These are phyloP conservation scores for Psilanteris sp. DNA, from an alignment of 1,140 invertebrate species.

Conservation along the genomic window DNA sequence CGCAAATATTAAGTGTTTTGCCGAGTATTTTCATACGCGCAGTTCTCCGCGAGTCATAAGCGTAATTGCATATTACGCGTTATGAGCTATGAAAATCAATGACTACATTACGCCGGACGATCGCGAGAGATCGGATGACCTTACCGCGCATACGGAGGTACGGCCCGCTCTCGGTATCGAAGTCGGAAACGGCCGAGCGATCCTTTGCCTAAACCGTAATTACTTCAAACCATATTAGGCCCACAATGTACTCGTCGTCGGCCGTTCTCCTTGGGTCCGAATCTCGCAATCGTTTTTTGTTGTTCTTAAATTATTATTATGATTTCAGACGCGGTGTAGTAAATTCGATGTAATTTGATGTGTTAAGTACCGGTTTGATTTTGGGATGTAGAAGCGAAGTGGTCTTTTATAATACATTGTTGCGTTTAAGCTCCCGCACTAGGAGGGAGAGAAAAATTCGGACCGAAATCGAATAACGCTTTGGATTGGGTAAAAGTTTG, in stretches of 20 bases:
- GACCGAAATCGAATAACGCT: too few relatives aligned
- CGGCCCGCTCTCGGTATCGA: too few relatives aligned
- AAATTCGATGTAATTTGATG: conserved; percentile 22
- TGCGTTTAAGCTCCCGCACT: too few relatives aligned
- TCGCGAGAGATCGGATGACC: conserved; percentile 3
- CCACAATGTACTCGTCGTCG: conserved; percentile 6
- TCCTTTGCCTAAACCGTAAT: conserved; percentile 4
- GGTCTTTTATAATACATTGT: too few relatives aligned
- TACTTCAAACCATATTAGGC: conserved; percentile 1
- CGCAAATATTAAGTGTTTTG: conserved; percentile 32
- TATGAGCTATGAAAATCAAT: conserved; percentile 50
- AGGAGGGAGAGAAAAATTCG: too few relatives aligned
- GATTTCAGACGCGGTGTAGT: conserved; percentile 7
- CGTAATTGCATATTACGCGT: conserved; percentile 41
- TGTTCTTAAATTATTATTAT: conserved; percentile 16
- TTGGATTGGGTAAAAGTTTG: too few relatives aligned
- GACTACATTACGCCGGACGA: conserved; percentile 30
- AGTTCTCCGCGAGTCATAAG: conserved; percentile 6
- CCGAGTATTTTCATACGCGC: conserved; percentile 19
- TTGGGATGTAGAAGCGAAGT: too few relatives aligned
- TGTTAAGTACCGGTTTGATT: conserved; percentile 21
- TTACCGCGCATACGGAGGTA: too few relatives aligned
- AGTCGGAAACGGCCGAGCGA: background rate
- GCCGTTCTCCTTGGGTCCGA: conserved; percentile 17
- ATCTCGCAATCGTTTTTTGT: conserved; percentile 13